Evolutionary conservation across 2,888 invertebrate genomes (phyloP).

Genomic region (Physocephala rufipes): DNA sequence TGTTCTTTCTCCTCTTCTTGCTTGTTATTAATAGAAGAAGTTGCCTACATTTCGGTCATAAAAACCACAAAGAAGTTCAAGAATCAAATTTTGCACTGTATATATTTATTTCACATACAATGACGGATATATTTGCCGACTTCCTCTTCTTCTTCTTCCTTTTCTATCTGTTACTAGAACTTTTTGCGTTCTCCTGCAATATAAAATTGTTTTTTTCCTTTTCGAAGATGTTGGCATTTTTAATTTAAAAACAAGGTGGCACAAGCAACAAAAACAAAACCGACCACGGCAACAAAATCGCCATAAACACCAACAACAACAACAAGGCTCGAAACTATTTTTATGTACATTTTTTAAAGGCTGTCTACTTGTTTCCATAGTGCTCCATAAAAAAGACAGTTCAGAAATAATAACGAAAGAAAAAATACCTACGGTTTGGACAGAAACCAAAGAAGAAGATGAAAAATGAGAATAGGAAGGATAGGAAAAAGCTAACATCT

Average conservation of each 20-base stretch:
- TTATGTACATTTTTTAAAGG: constrained; percentile 8
- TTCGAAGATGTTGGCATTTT: constrained; percentile 20
- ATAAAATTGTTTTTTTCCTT: neutral
- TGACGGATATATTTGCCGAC: neutral
- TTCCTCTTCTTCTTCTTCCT: neutral
- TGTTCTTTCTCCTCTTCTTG: no score
- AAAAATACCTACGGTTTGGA: neutral
- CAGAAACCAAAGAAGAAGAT: neutral
- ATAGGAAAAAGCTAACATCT: neutral
- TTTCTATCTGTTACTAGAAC: neutral
- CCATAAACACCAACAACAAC: neutral
- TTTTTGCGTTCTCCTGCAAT: neutral
- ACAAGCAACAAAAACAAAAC: neutral
- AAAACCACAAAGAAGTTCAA: neutral
- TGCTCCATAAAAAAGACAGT: constrained; percentile 19
- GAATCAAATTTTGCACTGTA: neutral
- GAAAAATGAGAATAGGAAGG: neutral
- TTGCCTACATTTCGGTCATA: neutral
- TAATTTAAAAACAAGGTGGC: constrained; percentile 21
- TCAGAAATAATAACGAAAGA: neutral
- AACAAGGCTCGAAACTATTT: neutral
- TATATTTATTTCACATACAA: neutral
- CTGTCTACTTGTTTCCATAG: constrained; percentile 12
- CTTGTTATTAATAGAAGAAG: neutral
- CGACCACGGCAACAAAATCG: neutral